Percentiles rank a stretch among this genome's conserved stretches.
Evolutionary conservation across 2,888 invertebrate species (phyloP).

Genomic region (Cephus nigrinus): DNA sequence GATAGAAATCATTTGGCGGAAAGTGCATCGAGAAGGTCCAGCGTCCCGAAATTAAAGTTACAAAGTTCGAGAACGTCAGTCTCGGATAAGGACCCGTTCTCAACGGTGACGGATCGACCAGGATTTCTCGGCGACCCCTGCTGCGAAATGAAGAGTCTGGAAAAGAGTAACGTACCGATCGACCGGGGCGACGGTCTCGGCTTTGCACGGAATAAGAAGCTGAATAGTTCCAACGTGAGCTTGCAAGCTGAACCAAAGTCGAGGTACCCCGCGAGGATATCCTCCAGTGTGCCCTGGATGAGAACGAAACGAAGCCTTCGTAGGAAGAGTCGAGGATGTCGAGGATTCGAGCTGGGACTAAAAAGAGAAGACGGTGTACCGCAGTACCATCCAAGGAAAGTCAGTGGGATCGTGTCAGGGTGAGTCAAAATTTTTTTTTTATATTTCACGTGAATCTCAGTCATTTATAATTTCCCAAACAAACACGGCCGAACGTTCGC

Average conservation of each 20-base stretch:
- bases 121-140: background rate
- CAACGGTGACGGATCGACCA: constrained; percentile 9
- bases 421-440: constrained; percentile 11
- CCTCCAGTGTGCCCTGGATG: constrained; percentile 30
- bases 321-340: constrained; percentile 26
- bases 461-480: too few relatives aligned
- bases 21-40: background rate
- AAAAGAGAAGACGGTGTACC: background rate
- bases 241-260: constrained; percentile 27
- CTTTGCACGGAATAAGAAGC: constrained; percentile 8
- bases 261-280: constrained; percentile 27
- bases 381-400: background rate
- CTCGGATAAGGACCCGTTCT: constrained; percentile 21
- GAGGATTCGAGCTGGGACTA: background rate
- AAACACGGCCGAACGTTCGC: background rate
- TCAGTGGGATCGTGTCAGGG: constrained; percentile 17
- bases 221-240: constrained; percentile 29
- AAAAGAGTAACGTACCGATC: background rate
- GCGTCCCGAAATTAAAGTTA: constrained; percentile 21
- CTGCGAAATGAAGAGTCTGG: background rate
- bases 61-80: constrained; percentile 17
- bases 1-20: too few relatives aligned
- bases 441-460: too few relatives aligned
- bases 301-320: constrained; percentile 30
- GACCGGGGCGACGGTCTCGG: background rate